Evolutionary conservation across 1,140 invertebrate genomes (phyloP), one percentile per base, ranked within the genome.

Genomic region (Atta colombica): DNA sequence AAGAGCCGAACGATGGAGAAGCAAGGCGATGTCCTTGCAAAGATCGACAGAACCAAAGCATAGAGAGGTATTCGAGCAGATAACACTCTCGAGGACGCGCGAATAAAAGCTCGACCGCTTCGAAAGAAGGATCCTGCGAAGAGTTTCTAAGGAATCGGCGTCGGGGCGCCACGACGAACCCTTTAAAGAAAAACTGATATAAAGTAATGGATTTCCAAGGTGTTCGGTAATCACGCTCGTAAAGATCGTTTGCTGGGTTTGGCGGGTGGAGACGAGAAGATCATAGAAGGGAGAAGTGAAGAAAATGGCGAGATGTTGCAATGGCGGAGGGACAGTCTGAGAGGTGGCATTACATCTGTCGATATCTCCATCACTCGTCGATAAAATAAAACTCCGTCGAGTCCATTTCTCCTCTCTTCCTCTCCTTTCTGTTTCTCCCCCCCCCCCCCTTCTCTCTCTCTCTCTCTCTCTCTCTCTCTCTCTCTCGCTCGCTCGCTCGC

Each of bases 331-430:
- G 86, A 89, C 87, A 90, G 86, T 88, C 87, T 86, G 88, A 87
- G 88, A 91, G 87, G 85, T 89, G 82, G 91, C 90, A 93, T 92
- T 93, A 93, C 92, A 92, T 93, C 93, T 93, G 91, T 93, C 92
- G 92, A 93, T 93, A 93, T 93, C 92, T 92, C 86, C 92, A 91
- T 93, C 89, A 90, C 78, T 93, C 86, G 74, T 85, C 88, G 88
- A 93, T 93, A 90, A 92, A 93, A 93, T 92, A 91, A 93, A 93
- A 93, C 89, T 87, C 65, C 74, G 49, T 31, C 63, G 66, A 87
- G 45, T 69, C 65, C 75, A n/a, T 35, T 61, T 51, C 18, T 49
- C 39, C 8, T 69, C 35, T 39, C 61, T 63, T 51, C 65, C 69
- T 25, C 18, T 31, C 1, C 28, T 74, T 39, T n/a, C 28, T 31